A percentile compares a stretch with the other conserved stretches of the same genome.
These are phyloP conservation scores for Odocoileus virginianus DNA, from an alignment of 2,113 vertebrate species.

Conservation along the genomic window DNA sequence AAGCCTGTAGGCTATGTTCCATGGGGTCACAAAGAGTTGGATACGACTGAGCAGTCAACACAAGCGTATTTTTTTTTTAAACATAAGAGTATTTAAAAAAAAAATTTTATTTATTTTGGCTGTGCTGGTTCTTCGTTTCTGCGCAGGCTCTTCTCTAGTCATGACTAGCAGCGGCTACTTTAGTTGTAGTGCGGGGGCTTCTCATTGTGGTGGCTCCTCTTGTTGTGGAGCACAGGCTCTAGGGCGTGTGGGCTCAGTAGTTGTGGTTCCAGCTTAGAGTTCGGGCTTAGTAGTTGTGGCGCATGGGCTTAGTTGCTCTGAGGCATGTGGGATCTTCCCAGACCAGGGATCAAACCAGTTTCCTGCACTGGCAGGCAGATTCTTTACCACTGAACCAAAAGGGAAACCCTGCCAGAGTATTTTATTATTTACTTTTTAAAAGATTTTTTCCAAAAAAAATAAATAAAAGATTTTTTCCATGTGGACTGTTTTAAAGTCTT, in stretches of 20 bases:
- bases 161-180: background rate
- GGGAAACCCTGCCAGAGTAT: background rate
- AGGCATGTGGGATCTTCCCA: background rate
- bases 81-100: background rate
- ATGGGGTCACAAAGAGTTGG: background rate
- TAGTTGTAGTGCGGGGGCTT: background rate
- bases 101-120: background rate
- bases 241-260: background rate
- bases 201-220: background rate
- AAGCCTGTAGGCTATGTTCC: background rate
- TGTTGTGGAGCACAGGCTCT: background rate
- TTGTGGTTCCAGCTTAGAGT: background rate
- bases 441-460: background rate
- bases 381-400: background rate
- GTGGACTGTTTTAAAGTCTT: background rate
- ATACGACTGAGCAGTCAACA: background rate
- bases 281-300: background rate
- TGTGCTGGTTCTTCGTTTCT: background rate
- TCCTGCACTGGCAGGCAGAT: background rate
- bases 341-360: background rate
- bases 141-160: background rate
- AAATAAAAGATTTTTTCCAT: background rate
- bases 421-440: background rate
- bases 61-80: background rate
- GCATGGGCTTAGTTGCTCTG: background rate